phyloP scores from a whole-genome alignment of 2,113 vertebrate genomes.

The Mormoops blainvillei region DNA sequence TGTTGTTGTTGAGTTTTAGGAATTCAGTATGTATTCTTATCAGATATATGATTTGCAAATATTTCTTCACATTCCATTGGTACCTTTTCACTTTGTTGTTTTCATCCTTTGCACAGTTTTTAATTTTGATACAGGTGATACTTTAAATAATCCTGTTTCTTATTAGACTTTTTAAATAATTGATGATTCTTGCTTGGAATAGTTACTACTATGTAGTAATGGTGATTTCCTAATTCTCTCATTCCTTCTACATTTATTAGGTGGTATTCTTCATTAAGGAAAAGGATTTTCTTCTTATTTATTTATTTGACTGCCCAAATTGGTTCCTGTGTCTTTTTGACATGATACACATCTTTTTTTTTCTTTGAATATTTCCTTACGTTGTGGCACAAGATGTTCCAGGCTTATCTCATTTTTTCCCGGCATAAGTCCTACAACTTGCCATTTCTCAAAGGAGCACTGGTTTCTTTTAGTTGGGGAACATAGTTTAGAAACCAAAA shows the following conservation, averaged over 20 bases:
- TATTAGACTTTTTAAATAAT: not conserved
- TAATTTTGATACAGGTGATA: not conserved
- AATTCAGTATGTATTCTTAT: not conserved
- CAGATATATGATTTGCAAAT: not conserved
- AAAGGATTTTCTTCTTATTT: not conserved
- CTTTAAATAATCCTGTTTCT: not conserved
- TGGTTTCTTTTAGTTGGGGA: constrained; percentile 1
- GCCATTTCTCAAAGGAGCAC: not conserved
- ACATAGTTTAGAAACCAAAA: constrained; percentile 17
- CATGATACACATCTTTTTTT: not conserved
- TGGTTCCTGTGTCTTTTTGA: not conserved
- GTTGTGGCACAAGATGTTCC: not conserved
- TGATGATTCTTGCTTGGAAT: not conserved
- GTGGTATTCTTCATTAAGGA: not conserved
- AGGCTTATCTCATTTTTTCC: not conserved
- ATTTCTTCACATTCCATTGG: not conserved
- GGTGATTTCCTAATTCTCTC: constrained; percentile 5
- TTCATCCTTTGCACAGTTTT: not conserved
- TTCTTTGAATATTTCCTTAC: not conserved
- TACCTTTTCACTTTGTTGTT: not conserved
- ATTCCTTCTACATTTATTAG: not conserved
- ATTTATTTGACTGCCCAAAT: not conserved
- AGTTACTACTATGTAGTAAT: not conserved
- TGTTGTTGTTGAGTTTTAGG: not conserved
- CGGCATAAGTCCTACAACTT: not conserved